Conservation (phyloP, 2,797 vertebrate species). For the Lacerta bilineata region DNA sequence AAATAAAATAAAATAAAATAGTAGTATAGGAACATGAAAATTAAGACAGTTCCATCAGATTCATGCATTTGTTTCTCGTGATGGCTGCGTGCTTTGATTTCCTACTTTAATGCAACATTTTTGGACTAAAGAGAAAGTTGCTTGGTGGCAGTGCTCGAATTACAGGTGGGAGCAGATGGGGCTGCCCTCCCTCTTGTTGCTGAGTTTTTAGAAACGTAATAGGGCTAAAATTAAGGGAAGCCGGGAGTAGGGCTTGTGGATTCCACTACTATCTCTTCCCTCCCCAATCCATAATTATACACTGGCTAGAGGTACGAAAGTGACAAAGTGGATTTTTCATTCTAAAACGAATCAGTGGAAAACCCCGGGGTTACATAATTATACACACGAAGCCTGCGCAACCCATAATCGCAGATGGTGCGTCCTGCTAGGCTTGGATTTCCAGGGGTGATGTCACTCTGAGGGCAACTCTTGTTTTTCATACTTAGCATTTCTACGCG, state of each 20-base stretch:
- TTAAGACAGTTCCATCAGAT: not conserved
- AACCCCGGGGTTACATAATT: constrained; percentile 17
- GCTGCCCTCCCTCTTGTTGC: too few species aligned
- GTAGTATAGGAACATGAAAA: constrained; percentile 12
- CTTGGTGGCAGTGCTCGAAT: not conserved
- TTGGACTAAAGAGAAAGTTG: rapidly evolving
- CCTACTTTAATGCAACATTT: not conserved
- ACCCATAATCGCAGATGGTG: not conserved
- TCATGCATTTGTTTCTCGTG: constrained; percentile 16
- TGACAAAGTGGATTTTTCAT: not conserved
- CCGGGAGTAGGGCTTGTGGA: not conserved
- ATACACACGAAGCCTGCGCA: not conserved
- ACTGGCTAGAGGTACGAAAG: constrained; percentile 1
- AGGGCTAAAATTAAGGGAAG: not conserved
- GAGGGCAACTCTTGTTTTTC: constrained; percentile 6
- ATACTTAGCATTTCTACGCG: not conserved
- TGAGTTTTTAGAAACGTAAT: not conserved
- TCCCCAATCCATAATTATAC: not conserved
- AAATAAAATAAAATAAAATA: not conserved
- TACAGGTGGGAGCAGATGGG: not conserved
- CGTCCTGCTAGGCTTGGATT: constrained; percentile 19
- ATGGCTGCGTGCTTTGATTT: rapidly evolving
- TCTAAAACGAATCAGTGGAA: constrained; percentile 29
- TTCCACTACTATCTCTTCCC: not conserved
- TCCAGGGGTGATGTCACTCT: not conserved